Conservation (phyloP, 53 echinoderm and acorn worm species). For the Hippasteria phrygiana region DNA sequence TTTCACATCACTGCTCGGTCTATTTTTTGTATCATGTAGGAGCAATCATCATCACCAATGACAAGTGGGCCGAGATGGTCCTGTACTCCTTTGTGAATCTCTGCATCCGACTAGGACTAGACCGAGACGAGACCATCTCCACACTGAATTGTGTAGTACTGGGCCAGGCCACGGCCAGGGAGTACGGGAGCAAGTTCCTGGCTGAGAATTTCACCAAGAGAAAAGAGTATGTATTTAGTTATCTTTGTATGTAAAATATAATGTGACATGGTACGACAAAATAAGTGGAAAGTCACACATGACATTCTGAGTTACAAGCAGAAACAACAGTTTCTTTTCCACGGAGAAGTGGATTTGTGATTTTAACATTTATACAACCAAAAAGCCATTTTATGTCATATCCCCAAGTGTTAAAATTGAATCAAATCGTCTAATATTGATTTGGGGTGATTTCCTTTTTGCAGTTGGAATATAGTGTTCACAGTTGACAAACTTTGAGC, state of each 20-base stretch:
- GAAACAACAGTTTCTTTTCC: too few relatives aligned
- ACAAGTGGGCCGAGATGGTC: constrained; percentile 92
- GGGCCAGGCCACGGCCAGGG: constrained; percentile 69
- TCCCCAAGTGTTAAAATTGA: too few relatives aligned
- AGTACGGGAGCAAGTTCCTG: constrained; percentile 70
- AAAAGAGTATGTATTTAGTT: constrained; percentile 73
- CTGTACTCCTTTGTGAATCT: constrained; percentile 88
- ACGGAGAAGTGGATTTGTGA: too few relatives aligned
- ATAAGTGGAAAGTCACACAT: too few relatives aligned
- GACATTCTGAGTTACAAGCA: too few relatives aligned
- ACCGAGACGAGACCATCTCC: constrained; percentile 74
- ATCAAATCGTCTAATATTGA: too few relatives aligned
- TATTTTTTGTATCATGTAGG: constrained; percentile 21
- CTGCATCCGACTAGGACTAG: constrained; percentile 80
- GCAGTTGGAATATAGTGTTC: too few relatives aligned
- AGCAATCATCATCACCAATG: constrained; percentile 69
- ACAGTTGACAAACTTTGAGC: too few relatives aligned
- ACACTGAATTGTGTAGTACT: constrained; percentile 79
- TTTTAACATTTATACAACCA: too few relatives aligned
- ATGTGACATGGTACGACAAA: not conserved
- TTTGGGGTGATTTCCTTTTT: too few relatives aligned
- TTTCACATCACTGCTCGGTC: not conserved
- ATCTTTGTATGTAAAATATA: not conserved
- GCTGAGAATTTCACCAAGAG: constrained; percentile 84
- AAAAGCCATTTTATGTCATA: too few relatives aligned